Base-by-base conservation (phyloP, 1,140 invertebrate species). In the Formica exsecta region DNA sequence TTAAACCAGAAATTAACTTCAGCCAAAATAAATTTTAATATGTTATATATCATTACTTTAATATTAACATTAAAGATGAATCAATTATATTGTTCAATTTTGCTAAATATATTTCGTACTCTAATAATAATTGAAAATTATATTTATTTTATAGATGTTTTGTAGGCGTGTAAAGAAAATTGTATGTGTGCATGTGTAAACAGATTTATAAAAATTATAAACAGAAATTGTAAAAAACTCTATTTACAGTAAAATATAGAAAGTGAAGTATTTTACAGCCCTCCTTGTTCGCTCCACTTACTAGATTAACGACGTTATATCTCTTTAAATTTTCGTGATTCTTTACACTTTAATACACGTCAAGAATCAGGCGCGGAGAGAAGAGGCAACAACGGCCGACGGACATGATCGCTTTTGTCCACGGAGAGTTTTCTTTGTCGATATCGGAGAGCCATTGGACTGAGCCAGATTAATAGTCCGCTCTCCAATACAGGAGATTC, bases 391-490 rank as follows among this genome's bases (percentile, higher is more conserved):
- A 4, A 19, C 76, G 74, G 74, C 44, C 86, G 65, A 59, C 75
- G 71, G 87, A 89, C 79, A 87, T 22, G 87, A 71, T 89, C 80
- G 89, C 89, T 89, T 91, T 90, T 90, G 80, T 91, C 87, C 89
- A 83, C 62, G 80, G 57, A 87, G 80, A 91, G 76, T 89, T 91
- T 90, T 91, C 90, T 90, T 90, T 87, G 76, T 73, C 89, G 89
- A 89, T 91, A 90, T 89, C 87, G 76, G 75, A 54, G 80, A 62
- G 80, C 87, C 74, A 85, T 90, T 89, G 89, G 80, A 88, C 75
- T 85, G 87, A 87, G 89, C 70, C 87, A 73, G 87, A 91, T 91
- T 91, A 91, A 91, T 91, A 90, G 89, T 84, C 44, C 87, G 66
- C 81, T 44, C 84, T 90, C 89, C 81, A 64, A 83, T 70, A 73